Conservation (phyloP, 1,140 invertebrate genomes). For the Sarcophaga bullata region DNA sequence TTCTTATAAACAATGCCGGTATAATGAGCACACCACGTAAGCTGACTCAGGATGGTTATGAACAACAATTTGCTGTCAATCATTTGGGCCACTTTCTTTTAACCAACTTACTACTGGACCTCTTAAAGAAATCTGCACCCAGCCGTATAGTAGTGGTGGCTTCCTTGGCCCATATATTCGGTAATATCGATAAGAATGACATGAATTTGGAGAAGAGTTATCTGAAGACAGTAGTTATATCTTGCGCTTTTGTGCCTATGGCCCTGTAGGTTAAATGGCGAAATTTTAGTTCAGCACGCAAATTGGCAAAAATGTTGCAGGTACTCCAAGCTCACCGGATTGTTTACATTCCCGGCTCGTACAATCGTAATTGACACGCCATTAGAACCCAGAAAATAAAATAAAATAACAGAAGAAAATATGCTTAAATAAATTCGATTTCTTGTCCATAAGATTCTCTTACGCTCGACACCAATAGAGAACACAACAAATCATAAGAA, state of each 20-base stretch:
- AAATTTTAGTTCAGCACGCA: constrained; percentile 83
- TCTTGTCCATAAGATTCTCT: constrained; percentile 69
- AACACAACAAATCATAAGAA: too few species aligned
- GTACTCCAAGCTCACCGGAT: constrained; percentile 81
- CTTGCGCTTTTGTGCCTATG: constrained; percentile 76
- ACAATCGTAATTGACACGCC: constrained; percentile 78
- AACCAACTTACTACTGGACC: constrained; percentile 84
- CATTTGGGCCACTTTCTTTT: constrained; percentile 84
- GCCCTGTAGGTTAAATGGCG: constrained; percentile 87
- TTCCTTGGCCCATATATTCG: constrained; percentile 74
- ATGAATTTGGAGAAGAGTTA: constrained; percentile 77
- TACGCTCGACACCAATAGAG: too few species aligned
- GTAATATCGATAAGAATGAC: constrained; percentile 77
- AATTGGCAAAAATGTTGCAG: constrained; percentile 78
- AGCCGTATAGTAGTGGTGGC: constrained; percentile 83
- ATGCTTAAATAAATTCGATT: too few species aligned
- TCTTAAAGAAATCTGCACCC: constrained; percentile 70
- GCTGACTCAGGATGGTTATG: constrained; percentile 83
- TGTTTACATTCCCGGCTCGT: constrained; percentile 86
- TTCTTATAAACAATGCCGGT: constrained; percentile 90
- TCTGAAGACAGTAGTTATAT: too few species aligned
- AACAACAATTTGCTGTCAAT: constrained; percentile 87
- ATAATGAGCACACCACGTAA: constrained; percentile 78
- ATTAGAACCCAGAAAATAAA: neutral
- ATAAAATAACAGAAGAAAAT: too few species aligned